These are phyloP conservation scores for Harpagoxenus sublaevis DNA, from an alignment of 2,888 invertebrate genomes.

Conservation along the genomic window DNA sequence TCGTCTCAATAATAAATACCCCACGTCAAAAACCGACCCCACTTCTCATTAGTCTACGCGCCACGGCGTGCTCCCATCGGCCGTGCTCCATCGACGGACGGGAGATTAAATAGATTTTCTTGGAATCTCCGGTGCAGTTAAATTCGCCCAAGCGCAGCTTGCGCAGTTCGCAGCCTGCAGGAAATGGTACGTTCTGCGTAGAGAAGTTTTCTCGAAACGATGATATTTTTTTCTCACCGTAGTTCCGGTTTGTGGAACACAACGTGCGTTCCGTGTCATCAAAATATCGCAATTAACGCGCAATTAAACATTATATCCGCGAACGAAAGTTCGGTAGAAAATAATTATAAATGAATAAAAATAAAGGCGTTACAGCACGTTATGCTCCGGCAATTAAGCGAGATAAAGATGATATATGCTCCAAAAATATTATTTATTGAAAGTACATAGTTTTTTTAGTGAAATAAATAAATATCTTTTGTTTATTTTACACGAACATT, in stretches of 20 bases:
- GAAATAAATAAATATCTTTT: neutral
- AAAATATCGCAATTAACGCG: neutral
- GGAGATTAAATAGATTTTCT: constrained; percentile 80
- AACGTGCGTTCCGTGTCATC: neutral
- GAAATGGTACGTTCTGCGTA: constrained; percentile 35
- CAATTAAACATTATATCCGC: neutral
- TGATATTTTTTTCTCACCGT: constrained; percentile 2
- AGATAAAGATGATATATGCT: neutral
- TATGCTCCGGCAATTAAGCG: too few species aligned
- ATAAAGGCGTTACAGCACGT: too few species aligned
- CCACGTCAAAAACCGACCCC: constrained; percentile 66
- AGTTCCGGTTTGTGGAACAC: neutral
- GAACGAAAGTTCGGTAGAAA: neutral
- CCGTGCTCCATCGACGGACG: constrained; percentile 74
- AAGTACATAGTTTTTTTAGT: neutral
- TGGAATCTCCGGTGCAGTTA: constrained; percentile 72
- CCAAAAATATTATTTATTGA: neutral
- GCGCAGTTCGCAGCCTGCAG: constrained; percentile 59
- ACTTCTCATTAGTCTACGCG: constrained; percentile 76
- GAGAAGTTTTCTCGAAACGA: constrained; percentile 22
- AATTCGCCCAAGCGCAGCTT: constrained; percentile 72
- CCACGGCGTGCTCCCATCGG: constrained; percentile 41
- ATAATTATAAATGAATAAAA: neutral
- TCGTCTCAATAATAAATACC: constrained; percentile 81
- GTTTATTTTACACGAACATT: constrained; percentile 7